Evolutionary conservation across 1,140 invertebrate species (phyloP).

Genomic region (Pseudomyrmex cubaensis): DNA sequence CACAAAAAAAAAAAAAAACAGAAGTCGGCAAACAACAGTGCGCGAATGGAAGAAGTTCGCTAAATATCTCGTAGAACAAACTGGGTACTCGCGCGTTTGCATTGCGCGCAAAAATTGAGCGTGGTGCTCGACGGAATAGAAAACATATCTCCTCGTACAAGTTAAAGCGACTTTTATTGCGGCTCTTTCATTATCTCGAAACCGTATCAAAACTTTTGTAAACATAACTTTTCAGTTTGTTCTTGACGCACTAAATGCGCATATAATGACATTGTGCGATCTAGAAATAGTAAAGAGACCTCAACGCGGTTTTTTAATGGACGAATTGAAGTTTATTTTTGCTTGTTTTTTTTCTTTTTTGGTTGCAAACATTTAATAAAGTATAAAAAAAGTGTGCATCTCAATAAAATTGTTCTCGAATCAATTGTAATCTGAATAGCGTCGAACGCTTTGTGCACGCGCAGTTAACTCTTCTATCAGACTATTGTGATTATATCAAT

Average conservation of each 20-base stretch:
- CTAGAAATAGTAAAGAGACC: neutral
- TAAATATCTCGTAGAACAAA: conserved; percentile 42
- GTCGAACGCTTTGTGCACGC: neutral
- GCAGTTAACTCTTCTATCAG: neutral
- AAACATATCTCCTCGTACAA: conserved; percentile 17
- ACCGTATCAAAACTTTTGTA: neutral
- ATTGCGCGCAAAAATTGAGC: conserved; percentile 41
- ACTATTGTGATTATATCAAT: neutral
- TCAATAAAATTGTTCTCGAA: neutral
- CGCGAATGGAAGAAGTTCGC: conserved; percentile 29
- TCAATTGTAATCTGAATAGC: neutral
- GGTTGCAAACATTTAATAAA: no score
- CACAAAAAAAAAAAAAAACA: conserved; percentile 36
- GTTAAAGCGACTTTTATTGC: conserved; percentile 36
- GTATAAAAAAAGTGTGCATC: no score
- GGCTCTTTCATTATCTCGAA: conserved; percentile 32
- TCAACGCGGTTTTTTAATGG: no score
- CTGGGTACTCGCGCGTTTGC: conserved; percentile 11
- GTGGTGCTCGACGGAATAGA: conserved; percentile 14
- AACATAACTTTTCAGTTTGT: conserved; percentile 24
- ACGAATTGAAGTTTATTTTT: no score
- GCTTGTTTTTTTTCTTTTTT: no score
- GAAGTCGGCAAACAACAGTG: neutral
- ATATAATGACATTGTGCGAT: conserved; percentile 13
- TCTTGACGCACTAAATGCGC: conserved; percentile 2